phyloP scores from a whole-genome alignment of 2,113 vertebrate species.

The Rattus norvegicus region DNA sequence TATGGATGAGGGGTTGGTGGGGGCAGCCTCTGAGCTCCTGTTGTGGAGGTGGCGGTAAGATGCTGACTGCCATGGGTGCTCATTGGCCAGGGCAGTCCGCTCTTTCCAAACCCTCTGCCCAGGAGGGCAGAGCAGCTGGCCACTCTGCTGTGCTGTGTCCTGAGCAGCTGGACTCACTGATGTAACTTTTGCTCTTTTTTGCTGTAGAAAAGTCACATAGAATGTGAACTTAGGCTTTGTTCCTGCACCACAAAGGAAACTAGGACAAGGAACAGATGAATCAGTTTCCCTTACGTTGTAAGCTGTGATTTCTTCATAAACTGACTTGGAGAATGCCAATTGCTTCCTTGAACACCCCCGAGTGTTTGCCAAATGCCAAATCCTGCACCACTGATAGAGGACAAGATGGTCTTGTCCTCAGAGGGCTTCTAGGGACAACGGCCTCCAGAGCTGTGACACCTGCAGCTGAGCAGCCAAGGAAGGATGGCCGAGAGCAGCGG shows the following conservation, averaged over 20 bases:
- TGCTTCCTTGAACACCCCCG: neutral
- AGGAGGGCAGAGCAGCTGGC: neutral
- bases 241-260: slow-evolving; percentile 52
- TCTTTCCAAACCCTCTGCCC: neutral
- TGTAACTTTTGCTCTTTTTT: neutral
- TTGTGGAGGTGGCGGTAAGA: fast-evolving
- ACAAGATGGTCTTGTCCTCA: neutral
- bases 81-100: fast-evolving
- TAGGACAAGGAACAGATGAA: slow-evolving; percentile 57
- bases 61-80: neutral
- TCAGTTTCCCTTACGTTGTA: slow-evolving; percentile 55
- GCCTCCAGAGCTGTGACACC: fast-evolving
- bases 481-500: neutral
- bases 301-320: slow-evolving; percentile 53
- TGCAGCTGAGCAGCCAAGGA: neutral
- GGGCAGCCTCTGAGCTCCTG: neutral
- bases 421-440: neutral
- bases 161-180: neutral
- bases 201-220: slow-evolving; percentile 15
- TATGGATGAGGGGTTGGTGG: neutral
- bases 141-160: neutral
- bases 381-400: neutral
- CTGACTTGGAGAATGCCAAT: slow-evolving; percentile 5
- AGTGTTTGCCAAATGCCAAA: neutral
- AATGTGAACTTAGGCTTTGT: slow-evolving; percentile 37